Evolutionary conservation across 2,113 vertebrate species (phyloP), one percentile per base, ranked within the genome.

Genomic region (Protomyctophum bolini): DNA sequence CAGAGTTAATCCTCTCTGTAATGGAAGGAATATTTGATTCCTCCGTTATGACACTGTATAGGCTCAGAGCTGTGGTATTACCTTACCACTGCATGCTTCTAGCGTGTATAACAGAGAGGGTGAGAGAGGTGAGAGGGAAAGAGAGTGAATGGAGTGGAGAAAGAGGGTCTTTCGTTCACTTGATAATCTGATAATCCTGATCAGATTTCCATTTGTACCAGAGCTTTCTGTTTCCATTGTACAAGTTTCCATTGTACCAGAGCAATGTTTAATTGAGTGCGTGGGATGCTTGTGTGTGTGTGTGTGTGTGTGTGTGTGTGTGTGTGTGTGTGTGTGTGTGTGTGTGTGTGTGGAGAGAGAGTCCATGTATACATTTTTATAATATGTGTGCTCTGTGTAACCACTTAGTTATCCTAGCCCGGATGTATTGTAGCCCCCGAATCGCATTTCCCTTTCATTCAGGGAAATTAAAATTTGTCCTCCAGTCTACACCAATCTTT

Each of bases 1-100:
- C 63, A 69, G 46, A 66, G 59, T 66, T 87, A 60, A 86, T 82
- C 68, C 63, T 67, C 52, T 3, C 58, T 60, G 66, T 76, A 66
- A 82, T 83, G 72, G 57, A 67, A 15, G 59, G 0, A 8, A 58
- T 51, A 51, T 72, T 81, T 79, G 54, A 81, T 80, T 75, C 29
- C 67, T 58, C 58, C 49, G 41, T 14, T 29, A 33, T 6, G 45
- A 72, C 66, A 54, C 70, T 67, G 74, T 70, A 28, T n/a, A 3
- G 68, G 50, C 56, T 48, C 11, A 67, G 69, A 11, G 33, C 70
- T 73, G 68, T 29, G 71, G 79, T 77, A 84, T 83, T 87, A 75
- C 59, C 75, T 83, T 87, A 75, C 59, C 75, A 71, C 63, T 61
- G 69, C 54, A 79, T 57, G 58, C 71, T 63, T 58, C 21, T 63